These are phyloP conservation scores for Ladona fulva DNA, from an alignment of 1,140 invertebrate genomes.

Conservation along the genomic window DNA sequence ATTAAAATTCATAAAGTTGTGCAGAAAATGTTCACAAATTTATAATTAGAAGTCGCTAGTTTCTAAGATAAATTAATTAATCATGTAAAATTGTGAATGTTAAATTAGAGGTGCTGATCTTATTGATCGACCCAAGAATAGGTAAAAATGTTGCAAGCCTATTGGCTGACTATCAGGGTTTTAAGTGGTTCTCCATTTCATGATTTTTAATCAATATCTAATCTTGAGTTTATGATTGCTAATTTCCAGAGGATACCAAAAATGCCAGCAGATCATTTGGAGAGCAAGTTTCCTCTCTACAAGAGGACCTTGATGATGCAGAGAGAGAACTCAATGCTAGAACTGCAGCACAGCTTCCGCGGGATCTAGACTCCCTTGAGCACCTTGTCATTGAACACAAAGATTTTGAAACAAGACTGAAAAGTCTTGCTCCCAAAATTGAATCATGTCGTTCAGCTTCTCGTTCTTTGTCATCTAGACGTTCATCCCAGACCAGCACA, in stretches of 20 bases:
- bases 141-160: no score
- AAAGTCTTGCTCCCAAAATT: conserved; percentile 64
- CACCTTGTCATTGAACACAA: conserved; percentile 81
- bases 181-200: no score
- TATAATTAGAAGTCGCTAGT: no score
- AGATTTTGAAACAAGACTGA: conserved; percentile 67
- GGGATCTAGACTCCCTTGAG: conserved; percentile 77
- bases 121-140: no score
- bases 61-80: no score
- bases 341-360: conserved; percentile 66
- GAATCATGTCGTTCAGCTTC: conserved; percentile 75
- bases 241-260: conserved; percentile 70
- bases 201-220: no score
- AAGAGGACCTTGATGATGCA: conserved; percentile 71
- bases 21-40: no score
- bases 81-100: no score
- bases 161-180: no score
- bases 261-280: conserved; percentile 77
- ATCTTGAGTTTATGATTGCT: conserved; percentile 18
- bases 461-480: conserved; percentile 67
- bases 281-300: conserved; percentile 70
- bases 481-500: not conserved
- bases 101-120: no score
- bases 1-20: no score
- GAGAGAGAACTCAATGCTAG: conserved; percentile 73